phyloP scores from a whole-genome alignment of 1,140 invertebrate genomes.

The Notospermus geniculatus region DNA sequence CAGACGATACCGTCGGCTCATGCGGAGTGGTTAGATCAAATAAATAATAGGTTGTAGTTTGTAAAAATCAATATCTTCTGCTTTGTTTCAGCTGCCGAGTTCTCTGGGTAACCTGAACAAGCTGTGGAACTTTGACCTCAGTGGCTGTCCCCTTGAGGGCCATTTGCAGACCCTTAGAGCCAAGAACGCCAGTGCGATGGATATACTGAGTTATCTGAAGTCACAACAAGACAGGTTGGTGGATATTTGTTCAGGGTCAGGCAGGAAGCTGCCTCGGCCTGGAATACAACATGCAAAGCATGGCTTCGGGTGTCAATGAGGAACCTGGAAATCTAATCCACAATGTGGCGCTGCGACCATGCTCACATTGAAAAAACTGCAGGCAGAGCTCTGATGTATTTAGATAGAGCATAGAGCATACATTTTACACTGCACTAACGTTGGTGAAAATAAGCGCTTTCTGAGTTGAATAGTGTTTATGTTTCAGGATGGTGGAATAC shows the following conservation, averaged over 20 bases:
- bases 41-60: too few relatives aligned
- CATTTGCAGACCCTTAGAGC: constrained; percentile 90
- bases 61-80: background rate
- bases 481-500: constrained; percentile 84
- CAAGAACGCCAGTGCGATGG: constrained; percentile 79
- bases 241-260: constrained; percentile 16
- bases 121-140: constrained; percentile 93
- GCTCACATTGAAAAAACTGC: too few relatives aligned
- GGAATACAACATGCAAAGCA: background rate
- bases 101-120: constrained; percentile 91
- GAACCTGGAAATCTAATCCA: too few relatives aligned
- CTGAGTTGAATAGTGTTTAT: constrained; percentile 1
- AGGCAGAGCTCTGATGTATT: too few relatives aligned
- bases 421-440: too few relatives aligned
- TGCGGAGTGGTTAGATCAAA: too few relatives aligned
- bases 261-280: background rate
- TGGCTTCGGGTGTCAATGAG: too few relatives aligned
- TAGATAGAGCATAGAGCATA: too few relatives aligned
- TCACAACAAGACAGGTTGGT: constrained; percentile 63
- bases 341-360: too few relatives aligned
- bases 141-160: constrained; percentile 81
- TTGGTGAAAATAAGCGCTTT: background rate
- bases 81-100: constrained; percentile 68
- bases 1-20: too few relatives aligned
- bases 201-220: constrained; percentile 93